Evolutionary conservation across 2,113 vertebrate genomes (phyloP), one percentile per base, ranked within the genome.

Genomic region (Lates calcarifer): DNA sequence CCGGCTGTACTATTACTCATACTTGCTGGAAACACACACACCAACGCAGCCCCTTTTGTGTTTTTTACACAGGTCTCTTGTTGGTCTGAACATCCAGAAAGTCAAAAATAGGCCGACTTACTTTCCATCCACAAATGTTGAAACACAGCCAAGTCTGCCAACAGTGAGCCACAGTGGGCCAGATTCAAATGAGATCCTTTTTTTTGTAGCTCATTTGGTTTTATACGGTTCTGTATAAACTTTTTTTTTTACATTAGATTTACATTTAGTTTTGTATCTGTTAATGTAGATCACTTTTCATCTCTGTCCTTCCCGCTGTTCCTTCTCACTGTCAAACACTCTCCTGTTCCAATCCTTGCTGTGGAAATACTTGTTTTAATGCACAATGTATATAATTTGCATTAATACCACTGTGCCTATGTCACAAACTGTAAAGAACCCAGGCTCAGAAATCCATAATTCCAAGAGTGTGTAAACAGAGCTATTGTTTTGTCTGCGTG

Each of bases 401-500:
- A 47, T 63, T 47, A 58, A 28, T 74, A 41, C 22, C 65, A 45
- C 22, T 35, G 61, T 41, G 74, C 12, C 41, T 49, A 35, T 28
- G 61, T 37, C 49, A 13, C 0, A 35, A 26, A 62, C 39, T 68
- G 37, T 62, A 67, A 61, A 37, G 6, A 37, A 37, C 55, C 31
- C 55, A 0, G 31, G 41, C 3, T 11, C 31, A 18, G 9, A 39
- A 22, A 13, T 31, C 28, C 15, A 15, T 26, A 41, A 18, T 12
- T 70, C n/a, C 20, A 49, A 0, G 37, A 24, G 67, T 69, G 62
- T 70, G 69, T 56, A 58, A 73, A 77, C 68, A 71, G 53, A 53
- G 70, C 33, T 4, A 26, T 18, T n/a, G 63, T 47, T 53, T 58
- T 56, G n/a, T 81, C 15, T 56, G 74, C 51, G 81, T 64, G 76